These are phyloP conservation scores for Trichogramma pretiosum DNA, from an alignment of 1,140 invertebrate genomes.

Conservation along the genomic window DNA sequence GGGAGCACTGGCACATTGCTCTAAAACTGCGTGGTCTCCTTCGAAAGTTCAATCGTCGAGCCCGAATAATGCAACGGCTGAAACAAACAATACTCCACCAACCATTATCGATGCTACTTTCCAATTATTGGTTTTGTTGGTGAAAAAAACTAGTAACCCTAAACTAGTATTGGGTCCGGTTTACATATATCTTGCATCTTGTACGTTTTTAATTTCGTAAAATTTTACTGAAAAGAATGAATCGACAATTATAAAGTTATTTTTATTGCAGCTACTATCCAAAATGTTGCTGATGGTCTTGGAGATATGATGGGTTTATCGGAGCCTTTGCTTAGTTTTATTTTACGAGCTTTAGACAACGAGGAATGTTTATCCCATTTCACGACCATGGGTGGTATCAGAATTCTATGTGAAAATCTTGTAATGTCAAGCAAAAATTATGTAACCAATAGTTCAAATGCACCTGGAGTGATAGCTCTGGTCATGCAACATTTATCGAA, in stretches of 20 bases:
- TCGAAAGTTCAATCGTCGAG: slow-evolving; percentile 37
- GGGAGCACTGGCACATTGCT: slow-evolving; percentile 61
- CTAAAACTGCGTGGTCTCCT: slow-evolving; percentile 57
- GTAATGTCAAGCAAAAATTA: slow-evolving; percentile 46
- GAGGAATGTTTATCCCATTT: slow-evolving; percentile 59
- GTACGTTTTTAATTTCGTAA: slow-evolving; percentile 40
- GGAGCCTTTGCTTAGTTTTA: slow-evolving; percentile 67
- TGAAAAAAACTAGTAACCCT: slow-evolving; percentile 61
- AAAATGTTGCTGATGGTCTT: slow-evolving; percentile 28
- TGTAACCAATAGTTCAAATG: slow-evolving; percentile 20
- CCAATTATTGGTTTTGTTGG: slow-evolving; percentile 65
- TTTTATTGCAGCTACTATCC: slow-evolving; percentile 27
- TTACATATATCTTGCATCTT: slow-evolving; percentile 61
- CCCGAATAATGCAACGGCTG: slow-evolving; percentile 34
- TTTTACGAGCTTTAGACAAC: slow-evolving; percentile 62
- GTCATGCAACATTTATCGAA: slow-evolving; percentile 60
- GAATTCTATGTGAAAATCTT: slow-evolving; percentile 52
- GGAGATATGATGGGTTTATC: slow-evolving; percentile 52
- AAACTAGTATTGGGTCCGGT: slow-evolving; percentile 65
- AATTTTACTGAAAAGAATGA: neutral
- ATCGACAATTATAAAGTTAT: too few species aligned
- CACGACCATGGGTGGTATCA: slow-evolving; percentile 52
- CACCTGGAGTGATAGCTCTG: slow-evolving; percentile 45
- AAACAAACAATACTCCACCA: slow-evolving; percentile 52
- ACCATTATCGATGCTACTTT: slow-evolving; percentile 78